Percentiles rank a stretch among this genome's conserved stretches.
These are phyloP conservation scores for Halyomorpha halys DNA, from an alignment of 1,140 invertebrate genomes.

Conservation along the genomic window DNA sequence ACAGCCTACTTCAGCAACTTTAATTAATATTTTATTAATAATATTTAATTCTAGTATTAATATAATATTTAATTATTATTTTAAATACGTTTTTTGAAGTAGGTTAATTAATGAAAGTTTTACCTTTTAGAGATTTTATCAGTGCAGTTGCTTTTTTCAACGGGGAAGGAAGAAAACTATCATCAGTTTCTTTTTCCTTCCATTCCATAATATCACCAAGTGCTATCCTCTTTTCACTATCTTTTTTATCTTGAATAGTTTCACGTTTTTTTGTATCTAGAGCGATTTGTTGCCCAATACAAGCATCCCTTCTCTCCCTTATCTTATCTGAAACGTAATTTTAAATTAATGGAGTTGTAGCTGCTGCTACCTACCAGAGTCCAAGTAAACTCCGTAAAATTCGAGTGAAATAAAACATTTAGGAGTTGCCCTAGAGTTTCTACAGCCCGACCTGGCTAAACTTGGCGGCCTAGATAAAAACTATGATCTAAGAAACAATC, in stretches of 20 bases:
- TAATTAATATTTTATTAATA: too few relatives aligned
- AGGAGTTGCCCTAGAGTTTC: too few relatives aligned
- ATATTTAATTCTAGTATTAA: too few relatives aligned
- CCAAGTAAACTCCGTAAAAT: too few relatives aligned
- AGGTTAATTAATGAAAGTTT: background rate
- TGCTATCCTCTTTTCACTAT: background rate
- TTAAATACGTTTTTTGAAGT: too few relatives aligned
- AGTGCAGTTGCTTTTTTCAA: background rate
- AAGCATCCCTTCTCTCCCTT: background rate
- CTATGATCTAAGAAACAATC: too few relatives aligned
- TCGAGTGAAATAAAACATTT: too few relatives aligned
- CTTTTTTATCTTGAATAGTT: conserved; percentile 8
- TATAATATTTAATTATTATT: too few relatives aligned
- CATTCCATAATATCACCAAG: background rate
- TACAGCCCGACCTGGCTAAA: too few relatives aligned
- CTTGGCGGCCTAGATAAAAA: too few relatives aligned
- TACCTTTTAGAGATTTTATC: background rate
- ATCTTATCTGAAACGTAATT: background rate
- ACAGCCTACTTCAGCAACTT: too few relatives aligned
- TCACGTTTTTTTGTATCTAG: background rate
- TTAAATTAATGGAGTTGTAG: background rate
- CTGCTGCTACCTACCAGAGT: too few relatives aligned
- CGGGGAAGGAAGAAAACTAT: background rate
- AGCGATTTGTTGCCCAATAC: conserved; percentile 6
- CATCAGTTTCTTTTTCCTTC: conserved; percentile 9